Conservation (phyloP, 2,888 invertebrate genomes). For the Cosmia pyralina region DNA sequence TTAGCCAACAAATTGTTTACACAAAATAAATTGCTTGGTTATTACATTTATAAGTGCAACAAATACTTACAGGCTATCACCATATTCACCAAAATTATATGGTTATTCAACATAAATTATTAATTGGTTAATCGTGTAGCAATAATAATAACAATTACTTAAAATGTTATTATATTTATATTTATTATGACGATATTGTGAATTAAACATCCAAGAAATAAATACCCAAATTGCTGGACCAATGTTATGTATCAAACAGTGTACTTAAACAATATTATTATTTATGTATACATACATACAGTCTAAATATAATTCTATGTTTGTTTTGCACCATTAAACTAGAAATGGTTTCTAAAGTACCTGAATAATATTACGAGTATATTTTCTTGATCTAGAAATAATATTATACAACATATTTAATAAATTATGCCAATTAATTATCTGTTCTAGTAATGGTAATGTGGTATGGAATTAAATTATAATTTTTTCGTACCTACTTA, state of each 20-base stretch:
- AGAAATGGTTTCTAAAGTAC: neutral
- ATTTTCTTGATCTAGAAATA: neutral
- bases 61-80: neutral
- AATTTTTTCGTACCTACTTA: neutral
- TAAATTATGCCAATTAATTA: constrained; percentile 6
- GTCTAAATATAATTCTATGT: neutral
- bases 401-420: constrained; percentile 3
- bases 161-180: neutral
- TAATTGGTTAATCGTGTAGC: neutral
- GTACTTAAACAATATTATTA: neutral
- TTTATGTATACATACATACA: neutral
- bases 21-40: neutral
- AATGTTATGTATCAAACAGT: neutral
- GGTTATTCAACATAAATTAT: neutral
- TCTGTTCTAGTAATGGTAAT: neutral
- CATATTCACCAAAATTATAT: neutral
- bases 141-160: neutral
- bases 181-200: neutral
- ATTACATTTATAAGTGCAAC: neutral
- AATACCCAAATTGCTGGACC: neutral
- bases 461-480: neutral
- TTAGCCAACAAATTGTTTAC: neutral
- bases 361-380: neutral
- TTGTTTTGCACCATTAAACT: neutral
- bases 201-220: neutral